phyloP scores from a whole-genome alignment of 2,888 invertebrate genomes.

The Eilema griseolum region DNA sequence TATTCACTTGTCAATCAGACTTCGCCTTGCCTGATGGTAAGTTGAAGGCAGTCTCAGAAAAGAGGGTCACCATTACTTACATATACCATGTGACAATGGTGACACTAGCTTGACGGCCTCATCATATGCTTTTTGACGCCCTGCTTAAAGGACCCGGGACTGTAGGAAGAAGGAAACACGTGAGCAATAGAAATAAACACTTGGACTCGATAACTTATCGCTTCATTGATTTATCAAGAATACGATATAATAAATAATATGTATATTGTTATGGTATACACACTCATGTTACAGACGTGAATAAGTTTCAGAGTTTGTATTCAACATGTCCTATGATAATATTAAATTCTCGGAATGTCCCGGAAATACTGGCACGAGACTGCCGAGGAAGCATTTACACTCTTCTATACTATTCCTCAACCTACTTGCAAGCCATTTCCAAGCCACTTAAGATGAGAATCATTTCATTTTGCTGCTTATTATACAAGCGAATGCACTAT shows the following conservation, averaged over 20 bases:
- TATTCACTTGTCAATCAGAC: too few species aligned
- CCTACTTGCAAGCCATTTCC: too few species aligned
- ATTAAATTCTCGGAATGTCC: not conserved
- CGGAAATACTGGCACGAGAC: not conserved
- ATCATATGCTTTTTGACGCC: too few species aligned
- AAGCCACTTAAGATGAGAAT: too few species aligned
- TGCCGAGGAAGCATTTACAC: not conserved
- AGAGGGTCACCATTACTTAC: too few species aligned
- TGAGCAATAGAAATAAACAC: conserved; percentile 42
- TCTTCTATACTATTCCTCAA: not conserved
- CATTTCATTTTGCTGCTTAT: not conserved
- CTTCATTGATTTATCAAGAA: conserved; percentile 42
- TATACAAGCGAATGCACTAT: not conserved
- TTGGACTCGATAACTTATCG: conserved; percentile 56
- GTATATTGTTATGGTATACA: not conserved
- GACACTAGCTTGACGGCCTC: too few species aligned
- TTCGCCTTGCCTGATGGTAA: too few species aligned
- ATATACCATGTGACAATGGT: too few species aligned
- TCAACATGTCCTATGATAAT: too few species aligned
- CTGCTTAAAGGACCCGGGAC: too few species aligned
- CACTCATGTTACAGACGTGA: not conserved
- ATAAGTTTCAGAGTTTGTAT: not conserved
- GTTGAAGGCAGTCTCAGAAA: too few species aligned
- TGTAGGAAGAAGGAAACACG: too few species aligned
- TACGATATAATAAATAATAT: conserved; percentile 10